phyloP scores from a whole-genome alignment of 2,888 invertebrate species.

The Abrostola triplasia region DNA sequence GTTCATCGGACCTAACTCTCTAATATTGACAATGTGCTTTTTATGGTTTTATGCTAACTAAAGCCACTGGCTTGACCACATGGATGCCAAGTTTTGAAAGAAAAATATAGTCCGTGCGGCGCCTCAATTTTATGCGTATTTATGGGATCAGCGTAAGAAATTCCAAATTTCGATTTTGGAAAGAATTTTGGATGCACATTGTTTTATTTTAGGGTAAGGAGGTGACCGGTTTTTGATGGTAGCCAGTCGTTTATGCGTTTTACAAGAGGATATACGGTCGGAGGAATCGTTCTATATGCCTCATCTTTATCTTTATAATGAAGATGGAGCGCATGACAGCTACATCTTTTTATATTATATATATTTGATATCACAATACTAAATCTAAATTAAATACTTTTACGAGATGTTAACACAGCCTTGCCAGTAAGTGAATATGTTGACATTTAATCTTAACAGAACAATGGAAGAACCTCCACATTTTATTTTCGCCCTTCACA shows the following conservation, averaged over 20 bases:
- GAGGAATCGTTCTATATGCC: slow-evolving; percentile 4
- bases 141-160: slow-evolving; percentile 39
- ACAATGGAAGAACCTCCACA: slow-evolving; percentile 19
- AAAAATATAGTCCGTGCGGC: slow-evolving; percentile 53
- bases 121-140: slow-evolving; percentile 46
- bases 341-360: not conserved
- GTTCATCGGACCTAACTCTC: slow-evolving; percentile 55
- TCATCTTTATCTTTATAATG: slow-evolving; percentile 27
- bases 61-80: slow-evolving; percentile 52
- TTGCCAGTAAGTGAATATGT: slow-evolving; percentile 14
- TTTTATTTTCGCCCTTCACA: slow-evolving; percentile 27
- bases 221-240: slow-evolving; percentile 32
- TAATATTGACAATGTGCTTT: slow-evolving; percentile 74
- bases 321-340: slow-evolving; percentile 10
- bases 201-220: slow-evolving; percentile 44
- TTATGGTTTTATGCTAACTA: slow-evolving; percentile 66
- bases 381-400: slow-evolving; percentile 11
- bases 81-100: slow-evolving; percentile 35
- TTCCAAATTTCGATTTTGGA: slow-evolving; percentile 41
- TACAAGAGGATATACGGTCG: slow-evolving; percentile 10
- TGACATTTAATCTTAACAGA: slow-evolving; percentile 26
- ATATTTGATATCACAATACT: slow-evolving; percentile 8
- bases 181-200: slow-evolving; percentile 33
- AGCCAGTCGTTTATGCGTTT: slow-evolving; percentile 28
- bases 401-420: slow-evolving; percentile 6